phyloP scores from a whole-genome alignment of 2,888 invertebrate species.

The Scaptomyza cyrtandrae region DNA sequence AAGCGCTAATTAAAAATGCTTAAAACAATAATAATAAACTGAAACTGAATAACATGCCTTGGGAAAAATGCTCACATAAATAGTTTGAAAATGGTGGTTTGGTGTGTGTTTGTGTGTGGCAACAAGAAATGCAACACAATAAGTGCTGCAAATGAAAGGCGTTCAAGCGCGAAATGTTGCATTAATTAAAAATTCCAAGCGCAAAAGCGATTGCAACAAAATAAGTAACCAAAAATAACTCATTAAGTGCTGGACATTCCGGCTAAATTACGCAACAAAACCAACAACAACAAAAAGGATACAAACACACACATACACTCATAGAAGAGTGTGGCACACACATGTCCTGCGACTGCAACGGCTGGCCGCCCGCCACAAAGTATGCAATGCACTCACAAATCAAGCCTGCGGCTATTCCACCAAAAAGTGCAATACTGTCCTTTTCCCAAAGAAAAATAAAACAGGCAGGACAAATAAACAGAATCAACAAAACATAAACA shows the following conservation, averaged over 20 bases:
- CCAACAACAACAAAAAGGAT: too few relatives aligned
- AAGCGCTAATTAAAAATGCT: constrained; percentile 55
- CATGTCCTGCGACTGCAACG: constrained; percentile 37
- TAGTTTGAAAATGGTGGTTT: constrained; percentile 35
- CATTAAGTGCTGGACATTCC: constrained; percentile 82
- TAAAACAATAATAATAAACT: constrained; percentile 22
- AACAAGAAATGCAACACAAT: constrained; percentile 42
- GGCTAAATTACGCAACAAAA: too few relatives aligned
- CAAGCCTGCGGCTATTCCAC: constrained; percentile 79
- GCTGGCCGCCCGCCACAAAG: constrained; percentile 63
- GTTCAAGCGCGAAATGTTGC: constrained; percentile 53
- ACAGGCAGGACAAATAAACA: constrained; percentile 16
- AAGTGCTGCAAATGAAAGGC: constrained; percentile 49
- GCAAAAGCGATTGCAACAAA: constrained; percentile 58
- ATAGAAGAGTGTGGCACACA: constrained; percentile 5
- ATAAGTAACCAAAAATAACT: constrained; percentile 76
- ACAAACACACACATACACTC: constrained; percentile 13
- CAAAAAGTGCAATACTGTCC: constrained; percentile 69
- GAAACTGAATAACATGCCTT: constrained; percentile 29
- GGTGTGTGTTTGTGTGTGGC: constrained; percentile 15
- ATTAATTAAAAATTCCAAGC: constrained; percentile 81
- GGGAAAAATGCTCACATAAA: constrained; percentile 47
- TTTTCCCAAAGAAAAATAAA: constrained; percentile 16
- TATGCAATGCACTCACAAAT: constrained; percentile 84
- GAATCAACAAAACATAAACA: constrained; percentile 1